Evolutionary conservation across 2,113 vertebrate genomes (phyloP), one percentile per base, ranked within the genome.

Genomic region (Synchiropus splendidus): DNA sequence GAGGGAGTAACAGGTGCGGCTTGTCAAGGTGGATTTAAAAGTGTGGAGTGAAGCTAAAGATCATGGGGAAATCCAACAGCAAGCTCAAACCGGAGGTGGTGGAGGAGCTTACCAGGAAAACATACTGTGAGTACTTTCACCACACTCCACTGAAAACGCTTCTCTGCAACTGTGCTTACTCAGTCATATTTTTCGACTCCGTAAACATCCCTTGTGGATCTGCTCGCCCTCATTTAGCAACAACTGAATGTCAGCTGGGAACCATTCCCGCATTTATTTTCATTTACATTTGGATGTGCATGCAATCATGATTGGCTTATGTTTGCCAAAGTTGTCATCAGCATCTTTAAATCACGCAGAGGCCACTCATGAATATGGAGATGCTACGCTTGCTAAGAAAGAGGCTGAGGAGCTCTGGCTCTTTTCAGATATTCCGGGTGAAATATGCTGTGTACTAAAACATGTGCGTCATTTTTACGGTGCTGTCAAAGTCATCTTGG

Each of bases 21-120:
- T 48, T 65, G 54, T 59, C 67, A 62, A 49, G 34, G 59, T 72
- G 71, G 72, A 68, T 61, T 56, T 50, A 67, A 61, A 70, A 65
- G 63, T 51, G 62, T 36, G 54, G 62, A 62, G 56, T 44, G 54
- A 53, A 61, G 65, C 53, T 65, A 49, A 64, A 60, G 57, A 82
- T 70, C 79, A 94, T 94, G 91, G 90, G 91, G 38, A 94, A 92
- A 79, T 94, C 90, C 57, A 93, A 92, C 87, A 94, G 91, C 86
- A 93, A 93, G 79, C 82, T 93, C 67, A 94, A 94, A 73, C 90
- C 88, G 35, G 91, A 94, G 81, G 90, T 91, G 64, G 89, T 94
- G 76, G 91, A 94, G 71, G 90, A 94, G 55, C 75, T 94, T 74
- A 94, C 91, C 45, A 85, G 90, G 68, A 94, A 92, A 61, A 94